Evolutionary conservation across 1,140 invertebrate species (phyloP).

Genomic region (Hycleus cichorii): DNA sequence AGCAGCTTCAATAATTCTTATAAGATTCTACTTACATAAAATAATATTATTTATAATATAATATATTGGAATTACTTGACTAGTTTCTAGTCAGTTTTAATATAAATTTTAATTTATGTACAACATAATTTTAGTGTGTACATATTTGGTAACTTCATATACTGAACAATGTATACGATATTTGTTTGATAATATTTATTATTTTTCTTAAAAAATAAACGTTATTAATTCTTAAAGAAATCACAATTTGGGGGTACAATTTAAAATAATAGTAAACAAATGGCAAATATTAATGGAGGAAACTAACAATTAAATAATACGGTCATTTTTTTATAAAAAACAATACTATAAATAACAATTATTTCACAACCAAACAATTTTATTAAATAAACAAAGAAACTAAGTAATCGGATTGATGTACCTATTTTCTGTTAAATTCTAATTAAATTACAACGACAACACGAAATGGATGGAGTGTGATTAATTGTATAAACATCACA

Average conservation of each 20-base stretch:
- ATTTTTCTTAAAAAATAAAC: not conserved
- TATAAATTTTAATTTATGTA: conserved; percentile 30
- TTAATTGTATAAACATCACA: not conserved
- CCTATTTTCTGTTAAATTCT: not conserved
- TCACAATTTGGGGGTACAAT: conserved; percentile 31
- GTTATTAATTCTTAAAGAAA: conserved; percentile 19
- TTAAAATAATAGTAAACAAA: conserved; percentile 15
- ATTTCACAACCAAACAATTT: conserved; percentile 30
- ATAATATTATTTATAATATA: not conserved
- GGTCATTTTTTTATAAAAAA: conserved; percentile 3
- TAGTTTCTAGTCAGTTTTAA: conserved; percentile 38
- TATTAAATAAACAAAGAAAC: conserved; percentile 1
- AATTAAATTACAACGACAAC: not conserved
- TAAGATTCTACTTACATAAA: conserved; percentile 27
- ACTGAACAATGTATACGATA: conserved; percentile 34
- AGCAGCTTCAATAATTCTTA: conserved; percentile 22
- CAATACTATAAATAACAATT: conserved; percentile 22
- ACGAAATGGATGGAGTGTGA: not conserved
- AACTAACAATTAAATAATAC: conserved; percentile 3
- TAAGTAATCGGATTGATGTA: not conserved
- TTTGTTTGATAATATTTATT: conserved; percentile 14
- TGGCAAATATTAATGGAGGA: not conserved
- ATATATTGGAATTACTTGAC: conserved; percentile 33
- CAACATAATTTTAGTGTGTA: conserved; percentile 34
- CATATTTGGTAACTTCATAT: conserved; percentile 42